Conservation (phyloP, 2,797 vertebrate species). For the Galago senegalensis region DNA sequence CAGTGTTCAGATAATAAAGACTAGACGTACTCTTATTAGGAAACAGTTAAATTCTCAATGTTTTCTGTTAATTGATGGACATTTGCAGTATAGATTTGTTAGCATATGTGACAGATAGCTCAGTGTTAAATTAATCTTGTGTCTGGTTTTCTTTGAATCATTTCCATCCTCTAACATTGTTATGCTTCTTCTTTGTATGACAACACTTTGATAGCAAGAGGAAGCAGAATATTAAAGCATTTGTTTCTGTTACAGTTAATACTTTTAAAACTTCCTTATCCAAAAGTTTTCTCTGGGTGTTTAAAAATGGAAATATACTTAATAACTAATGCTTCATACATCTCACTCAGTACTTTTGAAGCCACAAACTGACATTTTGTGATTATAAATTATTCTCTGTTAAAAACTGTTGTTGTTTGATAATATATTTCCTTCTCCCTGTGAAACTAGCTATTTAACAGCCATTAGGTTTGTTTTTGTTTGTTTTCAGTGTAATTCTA, state of each 20-base stretch:
- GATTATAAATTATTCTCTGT: conserved; percentile 73
- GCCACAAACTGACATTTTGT: conserved; percentile 49
- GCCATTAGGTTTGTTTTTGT: conserved; percentile 75
- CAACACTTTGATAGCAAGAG: not conserved
- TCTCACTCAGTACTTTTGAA: conserved; percentile 56
- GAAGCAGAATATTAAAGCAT: conserved; percentile 37
- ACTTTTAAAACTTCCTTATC: conserved; percentile 10
- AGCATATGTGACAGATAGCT: not conserved
- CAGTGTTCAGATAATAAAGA: not conserved
- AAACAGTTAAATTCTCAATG: conserved; percentile 12
- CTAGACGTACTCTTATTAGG: not conserved
- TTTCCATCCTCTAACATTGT: not conserved
- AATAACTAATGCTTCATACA: conserved; percentile 64
- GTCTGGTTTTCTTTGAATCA: not conserved
- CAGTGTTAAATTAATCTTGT: not conserved
- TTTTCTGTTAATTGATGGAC: not conserved
- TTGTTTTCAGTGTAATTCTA: conserved; percentile 73
- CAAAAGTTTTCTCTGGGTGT: conserved; percentile 13
- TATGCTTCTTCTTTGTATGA: conserved; percentile 15
- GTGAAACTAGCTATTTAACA: conserved; percentile 76
- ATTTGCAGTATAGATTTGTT: not conserved
- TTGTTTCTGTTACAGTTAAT: conserved; percentile 55
- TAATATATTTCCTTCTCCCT: conserved; percentile 71
- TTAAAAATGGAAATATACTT: conserved; percentile 67
- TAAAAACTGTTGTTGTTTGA: conserved; percentile 67